Evolutionary conservation across 1,140 invertebrate species (phyloP).

Genomic region (Periplaneta americana): DNA sequence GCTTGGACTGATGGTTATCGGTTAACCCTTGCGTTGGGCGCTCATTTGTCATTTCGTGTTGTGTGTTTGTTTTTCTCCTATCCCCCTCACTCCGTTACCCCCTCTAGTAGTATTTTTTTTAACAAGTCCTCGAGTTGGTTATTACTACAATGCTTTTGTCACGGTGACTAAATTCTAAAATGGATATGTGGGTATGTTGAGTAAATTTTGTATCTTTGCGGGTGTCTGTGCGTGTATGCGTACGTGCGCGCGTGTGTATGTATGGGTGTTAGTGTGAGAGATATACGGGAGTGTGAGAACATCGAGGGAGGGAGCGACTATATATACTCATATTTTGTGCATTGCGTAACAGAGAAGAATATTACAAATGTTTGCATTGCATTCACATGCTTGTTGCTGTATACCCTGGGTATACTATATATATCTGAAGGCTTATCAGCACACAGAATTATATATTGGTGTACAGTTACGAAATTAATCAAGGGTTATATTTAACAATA

Average conservation of each 20-base stretch:
- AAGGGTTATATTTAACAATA: too few relatives aligned
- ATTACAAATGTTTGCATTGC: neutral
- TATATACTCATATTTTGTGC: neutral
- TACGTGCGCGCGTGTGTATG: neutral
- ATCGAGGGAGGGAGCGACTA: neutral
- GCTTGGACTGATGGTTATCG: neutral
- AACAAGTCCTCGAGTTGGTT: neutral
- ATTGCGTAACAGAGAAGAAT: neutral
- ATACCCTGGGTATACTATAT: too few relatives aligned
- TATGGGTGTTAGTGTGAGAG: neutral
- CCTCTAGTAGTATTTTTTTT: neutral
- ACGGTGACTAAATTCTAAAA: neutral
- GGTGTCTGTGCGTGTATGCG: neutral
- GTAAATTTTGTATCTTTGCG: too few relatives aligned
- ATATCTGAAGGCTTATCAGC: neutral
- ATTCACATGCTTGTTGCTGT: neutral
- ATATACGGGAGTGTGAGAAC: neutral
- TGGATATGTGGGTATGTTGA: neutral
- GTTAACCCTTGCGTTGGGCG: neutral
- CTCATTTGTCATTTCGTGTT: neutral
- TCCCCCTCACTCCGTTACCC: neutral
- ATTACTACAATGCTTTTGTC: neutral
- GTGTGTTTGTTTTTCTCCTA: neutral
- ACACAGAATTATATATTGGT: neutral
- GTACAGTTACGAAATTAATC: neutral